Evolutionary conservation across 2,113 vertebrate genomes (phyloP).

Genomic region (Platysteira castanea): DNA sequence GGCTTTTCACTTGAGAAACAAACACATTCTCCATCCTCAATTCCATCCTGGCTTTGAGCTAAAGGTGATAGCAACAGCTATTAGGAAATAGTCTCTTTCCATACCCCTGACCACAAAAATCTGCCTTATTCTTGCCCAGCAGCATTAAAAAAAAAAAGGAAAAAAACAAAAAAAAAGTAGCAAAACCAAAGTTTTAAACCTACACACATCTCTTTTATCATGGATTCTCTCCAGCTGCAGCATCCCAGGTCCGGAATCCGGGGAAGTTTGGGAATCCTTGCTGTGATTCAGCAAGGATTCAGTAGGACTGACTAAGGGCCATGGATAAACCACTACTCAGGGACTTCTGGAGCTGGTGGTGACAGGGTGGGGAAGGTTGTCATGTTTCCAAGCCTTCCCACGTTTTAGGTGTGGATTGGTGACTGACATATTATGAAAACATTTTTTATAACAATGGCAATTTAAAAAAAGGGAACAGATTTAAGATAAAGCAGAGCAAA

Average conservation of each 20-base stretch:
- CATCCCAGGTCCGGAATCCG: not conserved
- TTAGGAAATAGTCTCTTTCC: not conserved
- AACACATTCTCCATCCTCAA: not conserved
- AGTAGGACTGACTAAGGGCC: not conserved
- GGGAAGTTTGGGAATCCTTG: not conserved
- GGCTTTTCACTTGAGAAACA: not conserved
- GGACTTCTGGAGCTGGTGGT: not conserved
- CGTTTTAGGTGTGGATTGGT: not conserved
- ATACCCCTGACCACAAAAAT: not conserved
- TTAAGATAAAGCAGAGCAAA: not conserved
- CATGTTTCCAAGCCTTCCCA: not conserved
- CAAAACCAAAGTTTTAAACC: not conserved
- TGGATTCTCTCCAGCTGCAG: not conserved
- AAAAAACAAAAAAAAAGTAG: not conserved
- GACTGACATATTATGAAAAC: not conserved
- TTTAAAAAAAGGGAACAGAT: not conserved
- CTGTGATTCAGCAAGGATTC: too few species aligned
- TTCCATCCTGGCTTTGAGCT: not conserved
- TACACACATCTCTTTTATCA: not conserved
- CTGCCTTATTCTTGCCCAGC: not conserved
- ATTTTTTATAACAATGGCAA: not conserved
- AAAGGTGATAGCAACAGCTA: not conserved
- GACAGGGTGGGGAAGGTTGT: not conserved
- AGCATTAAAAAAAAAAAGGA: not conserved
- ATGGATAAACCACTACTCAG: rapidly evolving